Percentiles rank a stretch among this genome's conserved stretches.
phyloP scores from a whole-genome alignment of 2,113 vertebrate species.

The Regulus satrapa region DNA sequence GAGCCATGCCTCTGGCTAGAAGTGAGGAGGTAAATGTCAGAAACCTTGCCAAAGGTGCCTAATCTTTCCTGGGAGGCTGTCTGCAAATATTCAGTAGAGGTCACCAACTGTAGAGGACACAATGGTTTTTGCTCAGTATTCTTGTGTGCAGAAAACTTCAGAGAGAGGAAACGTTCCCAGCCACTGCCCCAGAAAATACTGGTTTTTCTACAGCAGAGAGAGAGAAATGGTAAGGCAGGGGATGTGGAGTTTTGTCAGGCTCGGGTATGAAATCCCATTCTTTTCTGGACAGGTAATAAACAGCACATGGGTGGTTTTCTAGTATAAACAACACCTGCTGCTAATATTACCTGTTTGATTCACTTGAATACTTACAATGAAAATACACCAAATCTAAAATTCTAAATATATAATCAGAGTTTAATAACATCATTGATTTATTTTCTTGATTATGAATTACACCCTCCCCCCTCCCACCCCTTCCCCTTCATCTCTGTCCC shows the following conservation, averaged over 20 bases:
- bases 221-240: slow-evolving; percentile 5
- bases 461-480: slow-evolving; percentile 27
- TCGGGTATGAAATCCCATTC: slow-evolving; percentile 18
- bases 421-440: slow-evolving; percentile 60
- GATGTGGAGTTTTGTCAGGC: slow-evolving; percentile 8
- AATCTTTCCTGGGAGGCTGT: neutral
- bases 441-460: slow-evolving; percentile 47
- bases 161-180: neutral
- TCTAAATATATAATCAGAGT: slow-evolving; percentile 66
- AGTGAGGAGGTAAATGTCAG: neutral
- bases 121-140: neutral
- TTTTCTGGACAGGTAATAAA: slow-evolving; percentile 53
- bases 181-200: slow-evolving; percentile 7
- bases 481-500: slow-evolving; percentile 33
- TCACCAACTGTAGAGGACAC: neutral
- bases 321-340: slow-evolving; percentile 50
- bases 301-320: slow-evolving; percentile 23
- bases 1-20: neutral
- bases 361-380: slow-evolving; percentile 58
- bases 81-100: slow-evolving; percentile 21
- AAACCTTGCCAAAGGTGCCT: slow-evolving; percentile 22
- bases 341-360: slow-evolving; percentile 50
- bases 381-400: slow-evolving; percentile 69
- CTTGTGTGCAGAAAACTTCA: slow-evolving; percentile 18
- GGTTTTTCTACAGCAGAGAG: slow-evolving; percentile 2